Evolutionary conservation across 2,888 invertebrate genomes (phyloP), one percentile per base, ranked within the genome.

Genomic region (Drosophila sordidapex): DNA sequence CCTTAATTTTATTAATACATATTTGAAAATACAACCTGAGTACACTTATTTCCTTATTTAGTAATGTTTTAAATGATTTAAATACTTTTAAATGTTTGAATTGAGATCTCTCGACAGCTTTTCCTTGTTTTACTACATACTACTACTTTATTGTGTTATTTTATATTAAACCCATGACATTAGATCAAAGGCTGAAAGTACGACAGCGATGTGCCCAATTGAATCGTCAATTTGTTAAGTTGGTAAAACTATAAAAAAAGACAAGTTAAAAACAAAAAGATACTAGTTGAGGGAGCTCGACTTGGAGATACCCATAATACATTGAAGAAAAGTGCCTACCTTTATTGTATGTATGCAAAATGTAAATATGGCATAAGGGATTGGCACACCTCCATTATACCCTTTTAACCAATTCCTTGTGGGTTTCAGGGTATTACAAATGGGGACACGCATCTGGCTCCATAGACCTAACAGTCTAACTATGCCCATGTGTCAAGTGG

Each of bases 201-300:
- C 2, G 15, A 18, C 10, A 8, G 2, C 18, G 46, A 25, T 51
- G 25, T 2, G 43, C 51, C 54, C 63, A 74, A 75, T 70, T 62
- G 56, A 70, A 49, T 21, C 60, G 67, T 70, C 81, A 64, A 81
- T 86, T 83, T 78, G 88, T 80, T 78, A 83, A 81, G 78, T 75
- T 61, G 48, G 54, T 33, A 43, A 57, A 27, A 48, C 53, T 40
- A 48, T n/a, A 59, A 48, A 35, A 35, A 27, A n/a, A 31, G 18
- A 7, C 11, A 54, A 11, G 18, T 4, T 33, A 4, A 8, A 48
- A 27, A 29, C 27, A 18, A 38, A 29, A n/a, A 53, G 2, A 25
- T 46, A 15, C 2, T 8, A 15, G 8, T 15, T 25, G 15, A 8
- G 2, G 1, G 21, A 46, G 15, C 25, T 46, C 25, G 46, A 46